Base-by-base conservation (phyloP, 2,113 vertebrate species). In the Coreoperca whiteheadi region DNA sequence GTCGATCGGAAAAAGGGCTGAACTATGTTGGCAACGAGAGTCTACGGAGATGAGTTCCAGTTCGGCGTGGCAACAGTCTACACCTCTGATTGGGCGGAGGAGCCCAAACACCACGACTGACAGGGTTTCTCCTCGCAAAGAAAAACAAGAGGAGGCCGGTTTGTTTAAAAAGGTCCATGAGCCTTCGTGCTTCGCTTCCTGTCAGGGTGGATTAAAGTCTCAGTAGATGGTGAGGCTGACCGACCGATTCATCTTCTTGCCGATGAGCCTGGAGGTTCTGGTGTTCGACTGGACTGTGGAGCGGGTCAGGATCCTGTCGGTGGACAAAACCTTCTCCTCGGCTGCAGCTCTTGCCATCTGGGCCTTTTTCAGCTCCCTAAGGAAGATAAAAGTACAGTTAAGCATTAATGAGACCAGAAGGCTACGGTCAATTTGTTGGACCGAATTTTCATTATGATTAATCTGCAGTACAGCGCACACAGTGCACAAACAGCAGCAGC, bases 201-300 rank as follows among this genome's bases (percentile, higher is more conserved):
- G 60, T 71, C n/a, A 25, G 63, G 25, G 39, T 12, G 73, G 72
- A 20, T 71, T 25, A 0, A 7, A 54, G 89, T 74, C 82, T 97
- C 92, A 99, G 93, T 99, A 99, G 90, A 99, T 99, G 65, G 97
- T 99, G 70, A 99, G 97, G 91, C 98, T 99, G 91, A 99, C 94
- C 5, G 98, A 99, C 21, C 98, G 97, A 87, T 97, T 99, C 96
- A 98, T 99, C 90, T 99, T 99, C 95, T 99, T 99, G 48, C 98
- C 98, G 54, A 98, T 97, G 86, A 99, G 96, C 37, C 98, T 96
- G 39, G 96, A 95, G 39, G 94, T 95, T 88, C 97, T 95, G 82
- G 93, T 96, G 85, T 95, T 91, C 10, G 94, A 94, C 85, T 98
- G 98, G 2, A 97, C 92, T 0, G 96, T 97, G 66, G 98, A 99